Evolutionary conservation across 2,888 invertebrate species (phyloP).

Genomic region (Archips crataeganus): DNA sequence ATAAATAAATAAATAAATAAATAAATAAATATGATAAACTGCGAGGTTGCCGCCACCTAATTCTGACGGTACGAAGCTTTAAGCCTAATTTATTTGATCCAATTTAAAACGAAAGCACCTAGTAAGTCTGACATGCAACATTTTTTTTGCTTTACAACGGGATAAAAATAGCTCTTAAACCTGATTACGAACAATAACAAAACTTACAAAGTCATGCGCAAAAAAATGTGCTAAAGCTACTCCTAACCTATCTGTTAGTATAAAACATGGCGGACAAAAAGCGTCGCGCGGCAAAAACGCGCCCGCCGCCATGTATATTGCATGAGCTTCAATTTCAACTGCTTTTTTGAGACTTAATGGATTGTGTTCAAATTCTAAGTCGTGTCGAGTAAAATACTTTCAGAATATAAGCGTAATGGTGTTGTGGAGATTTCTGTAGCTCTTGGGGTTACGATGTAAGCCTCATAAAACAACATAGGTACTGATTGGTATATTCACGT

Average conservation of each 20-base stretch:
- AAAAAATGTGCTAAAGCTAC: constrained; percentile 33
- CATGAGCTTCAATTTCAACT: constrained; percentile 84
- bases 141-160: not conserved
- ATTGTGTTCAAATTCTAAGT: constrained; percentile 56
- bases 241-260: constrained; percentile 47
- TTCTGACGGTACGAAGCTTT: no score
- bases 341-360: constrained; percentile 81
- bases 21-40: no score
- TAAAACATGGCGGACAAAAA: constrained; percentile 73
- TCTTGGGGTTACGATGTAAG: not conserved
- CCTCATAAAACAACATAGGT: not conserved
- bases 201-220: constrained; percentile 25
- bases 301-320: constrained; percentile 77
- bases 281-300: constrained; percentile 49
- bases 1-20: no score
- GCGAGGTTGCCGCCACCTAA: no score
- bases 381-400: constrained; percentile 31
- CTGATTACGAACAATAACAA: constrained; percentile 19
- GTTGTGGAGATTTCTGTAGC: not conserved
- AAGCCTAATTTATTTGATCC: not conserved
- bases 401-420: constrained; percentile 14
- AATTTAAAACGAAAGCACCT: not conserved
- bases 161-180: constrained; percentile 4
- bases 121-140: not conserved
- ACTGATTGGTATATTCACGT: no score